Evolutionary conservation across 2,888 invertebrate species (phyloP).

Genomic region (Andrena trimmerana): DNA sequence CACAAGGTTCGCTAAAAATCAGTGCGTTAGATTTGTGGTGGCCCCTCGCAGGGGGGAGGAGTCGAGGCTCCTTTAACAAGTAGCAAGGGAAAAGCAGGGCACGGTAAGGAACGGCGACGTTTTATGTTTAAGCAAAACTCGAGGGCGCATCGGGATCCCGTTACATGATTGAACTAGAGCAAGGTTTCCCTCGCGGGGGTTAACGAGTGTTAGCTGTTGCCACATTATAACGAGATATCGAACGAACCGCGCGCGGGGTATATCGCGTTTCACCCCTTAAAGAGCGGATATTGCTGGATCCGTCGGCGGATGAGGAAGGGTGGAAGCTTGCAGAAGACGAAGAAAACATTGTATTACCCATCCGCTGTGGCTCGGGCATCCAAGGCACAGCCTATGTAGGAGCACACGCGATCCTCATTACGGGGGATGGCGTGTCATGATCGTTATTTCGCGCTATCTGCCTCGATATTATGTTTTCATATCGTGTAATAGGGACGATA

Average conservation of each 20-base stretch:
- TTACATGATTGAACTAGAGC: conserved; percentile 70
- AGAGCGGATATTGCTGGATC: conserved; percentile 68
- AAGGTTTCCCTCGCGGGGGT: conserved; percentile 68
- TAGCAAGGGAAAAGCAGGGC: not conserved
- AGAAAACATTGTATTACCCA: conserved; percentile 59
- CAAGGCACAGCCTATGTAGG: conserved; percentile 27
- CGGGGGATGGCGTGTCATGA: conserved; percentile 68
- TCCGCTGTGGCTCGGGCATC: conserved; percentile 64
- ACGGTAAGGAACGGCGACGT: not conserved
- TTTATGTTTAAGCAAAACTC: conserved; percentile 41
- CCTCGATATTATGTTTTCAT: conserved; percentile 69
- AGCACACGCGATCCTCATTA: conserved; percentile 84
- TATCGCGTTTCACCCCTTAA: conserved; percentile 83
- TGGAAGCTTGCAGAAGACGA: conserved; percentile 59
- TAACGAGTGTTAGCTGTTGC: conserved; percentile 80
- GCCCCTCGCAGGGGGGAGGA: no score
- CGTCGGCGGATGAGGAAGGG: conserved; percentile 51
- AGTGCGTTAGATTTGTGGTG: no score
- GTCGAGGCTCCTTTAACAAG: not conserved
- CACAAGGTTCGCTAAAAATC: no score
- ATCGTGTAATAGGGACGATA: conserved; percentile 57
- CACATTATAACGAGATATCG: conserved; percentile 84
- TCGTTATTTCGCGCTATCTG: conserved; percentile 64
- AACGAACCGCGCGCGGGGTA: conserved; percentile 68
- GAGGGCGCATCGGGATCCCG: conserved; percentile 40